Evolutionary conservation across 2,113 vertebrate species (phyloP), one percentile per base, ranked within the genome.

Genomic region (Antechinus stuartii): DNA sequence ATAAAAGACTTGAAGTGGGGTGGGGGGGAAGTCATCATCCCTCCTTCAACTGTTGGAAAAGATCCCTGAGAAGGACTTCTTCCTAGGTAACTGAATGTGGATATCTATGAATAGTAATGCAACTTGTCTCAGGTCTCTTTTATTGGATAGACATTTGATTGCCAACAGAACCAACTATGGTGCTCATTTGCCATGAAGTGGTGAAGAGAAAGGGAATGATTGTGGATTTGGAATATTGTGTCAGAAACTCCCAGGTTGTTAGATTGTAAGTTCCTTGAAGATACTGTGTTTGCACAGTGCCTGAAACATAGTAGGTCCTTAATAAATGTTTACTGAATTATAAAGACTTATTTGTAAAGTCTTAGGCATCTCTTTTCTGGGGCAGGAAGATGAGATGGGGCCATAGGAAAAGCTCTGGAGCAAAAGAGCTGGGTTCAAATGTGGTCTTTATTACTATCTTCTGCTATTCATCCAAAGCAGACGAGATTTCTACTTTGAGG

Each of bases 391-490:
- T 76, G 91, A n/a, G 54, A 30, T n/a, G 52, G 47, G 24, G n/a
- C 11, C 12, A 8, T 92, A 50, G 49, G 24, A 52, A 9, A 56
- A n/a, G 23, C 11, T 19, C 30, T 27, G 24, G 50, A 53, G 52
- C 23, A 92, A 91, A 8, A 90, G 0, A 7, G 5, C 24, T 0
- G 27, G 0, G 0, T 25, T 12, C 10, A n/a, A 27, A 53, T n/a
- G 7, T 54, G 22, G 54, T n/a, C 27, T 49, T 14, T 92, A 8
- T 52, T 30, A 61, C 46, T 57, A 30, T 27, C 27, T 61, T 30
- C 57, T 61, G 57, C 30, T 27, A 61, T 30, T 27, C 10, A 30
- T 61, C 57, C 57, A 61, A 61, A 61, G 27, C 26, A 47, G 47
- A 76, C 35, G 61, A 76, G 61, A 76, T n/a, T 76, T 76, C 61